Evolutionary conservation across 2,888 invertebrate species (phyloP).

Genomic region (Drosophila setosimentum): DNA sequence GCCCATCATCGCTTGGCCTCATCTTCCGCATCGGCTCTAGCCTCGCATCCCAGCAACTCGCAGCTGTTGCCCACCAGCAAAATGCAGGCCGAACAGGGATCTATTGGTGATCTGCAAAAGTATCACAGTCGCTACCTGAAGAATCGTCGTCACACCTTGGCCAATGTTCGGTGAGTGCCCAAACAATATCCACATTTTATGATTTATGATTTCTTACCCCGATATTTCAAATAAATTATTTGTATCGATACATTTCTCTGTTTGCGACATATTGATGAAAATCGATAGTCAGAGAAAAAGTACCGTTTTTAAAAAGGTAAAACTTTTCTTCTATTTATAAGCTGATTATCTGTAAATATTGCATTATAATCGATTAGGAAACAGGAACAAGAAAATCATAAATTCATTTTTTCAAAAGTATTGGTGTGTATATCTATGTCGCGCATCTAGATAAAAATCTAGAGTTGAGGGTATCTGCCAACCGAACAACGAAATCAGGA

Average conservation of each 20-base stretch:
- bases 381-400: not conserved
- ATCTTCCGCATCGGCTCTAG: conserved; percentile 79
- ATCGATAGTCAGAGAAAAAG: not conserved
- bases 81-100: conserved; percentile 97
- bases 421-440: too few relatives aligned
- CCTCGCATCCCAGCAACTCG: conserved; percentile 82
- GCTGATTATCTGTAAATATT: not conserved
- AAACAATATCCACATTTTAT: not conserved
- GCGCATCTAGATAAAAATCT: too few relatives aligned
- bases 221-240: too few relatives aligned
- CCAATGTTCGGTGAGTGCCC: conserved; percentile 94
- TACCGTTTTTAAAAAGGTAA: too few relatives aligned
- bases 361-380: not conserved
- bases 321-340: not conserved
- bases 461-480: not conserved
- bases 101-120: conserved; percentile 95
- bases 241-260: not conserved
- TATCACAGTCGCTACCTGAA: conserved; percentile 94
- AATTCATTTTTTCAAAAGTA: not conserved
- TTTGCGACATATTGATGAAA: not conserved
- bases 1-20: conserved; percentile 76
- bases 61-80: conserved; percentile 86
- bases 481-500: not conserved
- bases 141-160: conserved; percentile 94
- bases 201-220: not conserved